phyloP scores from a whole-genome alignment of 92 coral and sea anemone genomes.

The Diadumene lineata region DNA sequence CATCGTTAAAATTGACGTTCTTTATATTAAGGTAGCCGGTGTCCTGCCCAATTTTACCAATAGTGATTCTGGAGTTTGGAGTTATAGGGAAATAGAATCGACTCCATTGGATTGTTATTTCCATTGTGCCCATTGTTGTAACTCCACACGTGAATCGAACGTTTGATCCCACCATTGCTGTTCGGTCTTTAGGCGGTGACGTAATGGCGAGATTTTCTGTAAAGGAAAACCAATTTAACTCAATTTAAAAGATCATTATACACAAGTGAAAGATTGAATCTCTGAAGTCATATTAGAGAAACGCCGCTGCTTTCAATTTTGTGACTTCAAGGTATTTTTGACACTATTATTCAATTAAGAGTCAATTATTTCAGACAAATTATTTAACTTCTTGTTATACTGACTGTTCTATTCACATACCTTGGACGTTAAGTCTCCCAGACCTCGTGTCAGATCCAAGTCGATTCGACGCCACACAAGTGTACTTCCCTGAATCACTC shows the following conservation, averaged over 20 bases:
- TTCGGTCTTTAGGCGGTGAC: constrained; percentile 37
- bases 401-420: too few relatives aligned
- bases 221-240: too few relatives aligned
- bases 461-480: constrained; percentile 76
- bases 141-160: constrained; percentile 69
- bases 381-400: too few relatives aligned
- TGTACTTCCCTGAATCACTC: constrained; percentile 72
- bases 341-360: too few relatives aligned
- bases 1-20: constrained; percentile 50
- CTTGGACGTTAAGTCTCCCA: constrained; percentile 68
- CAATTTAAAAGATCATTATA: too few relatives aligned
- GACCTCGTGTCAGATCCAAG: constrained; percentile 57
- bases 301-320: too few relatives aligned
- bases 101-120: constrained; percentile 68
- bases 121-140: constrained; percentile 39
- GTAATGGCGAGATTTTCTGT: constrained; percentile 56
- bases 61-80: constrained; percentile 32
- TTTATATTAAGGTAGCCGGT: constrained; percentile 52
- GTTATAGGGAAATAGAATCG: constrained; percentile 39
- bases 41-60: constrained; percentile 49
- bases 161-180: constrained; percentile 43
- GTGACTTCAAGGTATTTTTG: too few relatives aligned
- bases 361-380: too few relatives aligned
- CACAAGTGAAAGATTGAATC: too few relatives aligned
- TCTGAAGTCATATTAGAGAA: too few relatives aligned